Evolutionary conservation across 2,113 vertebrate species (phyloP).

Genomic region (Lagenorhynchus albirostris): DNA sequence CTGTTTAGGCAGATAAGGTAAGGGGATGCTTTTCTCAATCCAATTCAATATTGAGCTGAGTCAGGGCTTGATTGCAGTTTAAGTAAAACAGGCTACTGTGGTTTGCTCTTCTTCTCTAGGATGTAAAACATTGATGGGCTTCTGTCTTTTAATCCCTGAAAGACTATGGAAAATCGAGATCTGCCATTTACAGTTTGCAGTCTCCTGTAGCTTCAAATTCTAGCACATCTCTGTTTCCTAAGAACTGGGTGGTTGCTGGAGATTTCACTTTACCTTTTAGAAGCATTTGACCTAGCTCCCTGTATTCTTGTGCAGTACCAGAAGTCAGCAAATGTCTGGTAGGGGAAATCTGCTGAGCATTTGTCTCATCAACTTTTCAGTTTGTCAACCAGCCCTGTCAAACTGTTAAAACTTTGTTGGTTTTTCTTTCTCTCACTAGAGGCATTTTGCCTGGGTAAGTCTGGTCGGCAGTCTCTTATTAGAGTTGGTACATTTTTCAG

Average conservation of each 20-base stretch:
- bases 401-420: slow-evolving; percentile 20
- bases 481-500: not conserved
- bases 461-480: not conserved
- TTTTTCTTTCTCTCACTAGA: slow-evolving; percentile 42
- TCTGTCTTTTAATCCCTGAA: not conserved
- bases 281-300: not conserved
- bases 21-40: not conserved
- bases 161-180: not conserved
- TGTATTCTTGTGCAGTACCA: not conserved
- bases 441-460: not conserved
- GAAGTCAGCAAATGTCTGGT: slow-evolving; percentile 19
- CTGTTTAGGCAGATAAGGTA: not conserved
- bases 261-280: slow-evolving; percentile 9
- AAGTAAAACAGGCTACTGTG: not conserved
- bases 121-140: not conserved
- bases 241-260: not conserved
- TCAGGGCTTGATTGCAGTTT: not conserved
- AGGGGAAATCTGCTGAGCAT: slow-evolving; percentile 36
- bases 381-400: slow-evolving; percentile 45
- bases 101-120: not conserved
- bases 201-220: not conserved
- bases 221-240: not conserved
- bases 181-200: not conserved
- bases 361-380: slow-evolving; percentile 36
- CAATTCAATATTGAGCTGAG: not conserved